Evolutionary conservation across 2,888 invertebrate genomes (phyloP), one percentile per base, ranked within the genome.

Genomic region (Pseudeuparius sepicola): DNA sequence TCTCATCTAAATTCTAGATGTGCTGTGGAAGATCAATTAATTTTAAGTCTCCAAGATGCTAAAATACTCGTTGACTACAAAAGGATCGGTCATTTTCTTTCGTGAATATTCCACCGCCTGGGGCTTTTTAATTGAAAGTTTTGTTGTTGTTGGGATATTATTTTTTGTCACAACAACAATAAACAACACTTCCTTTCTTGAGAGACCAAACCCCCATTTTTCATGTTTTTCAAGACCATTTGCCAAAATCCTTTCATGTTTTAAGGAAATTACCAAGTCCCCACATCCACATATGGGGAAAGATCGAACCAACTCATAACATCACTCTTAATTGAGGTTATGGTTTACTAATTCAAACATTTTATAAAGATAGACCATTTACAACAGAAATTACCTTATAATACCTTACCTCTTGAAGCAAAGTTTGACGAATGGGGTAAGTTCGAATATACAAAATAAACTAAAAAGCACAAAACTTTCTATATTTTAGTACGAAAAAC

Each of bases 1-100:
- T 36, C 30, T 36, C 36, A 14, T 36, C 36, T 16, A 36, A 36
- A 36, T 36, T 36, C 30, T 31, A 36, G 31, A 33, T 37, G 26
- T 37, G 26, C 9, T 31, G 31, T 4, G 36, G 31, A 31, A 6
- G 31, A 29, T 35, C 28, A 29, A 18, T 35, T 35, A 20, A 31
- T 11, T 31, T 10, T 31, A 31, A 31, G 14, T 31, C 20, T n/a
- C 6, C n/a, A 20, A 20, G 6, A 20, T 6, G 20, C 20, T 28
- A 11, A 36, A 36, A 31, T 36, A 36, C 17, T 31, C 11, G 12
- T 31, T 23, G 6, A 36, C 15, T 12, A 36, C 16, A 31, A 31
- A 36, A 15, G 34, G 34, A 23, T 34, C 31, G 7, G 34, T 34
- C 31, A 34, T 34, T 35, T 30, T 34, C 17, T 34, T 39, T 31